These are phyloP conservation scores for Neodontobutis hainanensis DNA, from an alignment of 2,113 vertebrate genomes.

Conservation along the genomic window DNA sequence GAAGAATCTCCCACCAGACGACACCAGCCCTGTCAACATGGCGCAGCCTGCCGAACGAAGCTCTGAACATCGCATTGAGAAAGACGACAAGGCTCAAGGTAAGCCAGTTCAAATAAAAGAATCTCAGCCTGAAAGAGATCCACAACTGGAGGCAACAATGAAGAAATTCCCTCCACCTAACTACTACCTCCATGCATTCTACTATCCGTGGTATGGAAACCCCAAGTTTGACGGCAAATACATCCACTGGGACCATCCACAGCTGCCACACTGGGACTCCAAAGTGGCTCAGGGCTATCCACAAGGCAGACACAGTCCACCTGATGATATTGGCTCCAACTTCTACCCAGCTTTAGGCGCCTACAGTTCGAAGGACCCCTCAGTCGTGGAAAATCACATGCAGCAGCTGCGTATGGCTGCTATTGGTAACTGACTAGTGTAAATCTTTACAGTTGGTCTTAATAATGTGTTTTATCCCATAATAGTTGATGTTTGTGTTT, in stretches of 20 bases:
- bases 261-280: conserved; percentile 92
- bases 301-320: conserved; percentile 88
- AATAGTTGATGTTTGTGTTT: too few species aligned
- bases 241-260: conserved; percentile 93
- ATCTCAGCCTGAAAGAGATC: conserved; percentile 36
- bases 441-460: not conserved
- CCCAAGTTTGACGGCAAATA: conserved; percentile 93
- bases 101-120: conserved; percentile 62
- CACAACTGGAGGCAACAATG: conserved; percentile 58
- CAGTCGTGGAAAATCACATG: conserved; percentile 92
- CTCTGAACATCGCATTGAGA: conserved; percentile 36
- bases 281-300: conserved; percentile 89
- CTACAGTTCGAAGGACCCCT: conserved; percentile 93
- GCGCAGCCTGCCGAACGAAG: conserved; percentile 77
- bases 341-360: conserved; percentile 94
- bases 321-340: conserved; percentile 92
- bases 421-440: conserved; percentile 80
- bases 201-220: conserved; percentile 95
- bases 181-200: conserved; percentile 93
- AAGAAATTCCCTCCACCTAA: conserved; percentile 84
- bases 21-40: conserved; percentile 78
- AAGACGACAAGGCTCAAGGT: conserved; percentile 32
- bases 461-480: too few species aligned
- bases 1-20: conserved; percentile 85
- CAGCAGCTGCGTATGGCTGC: conserved; percentile 89